phyloP scores from a whole-genome alignment of 2,888 invertebrate genomes.

The Sarcophaga variegata region DNA sequence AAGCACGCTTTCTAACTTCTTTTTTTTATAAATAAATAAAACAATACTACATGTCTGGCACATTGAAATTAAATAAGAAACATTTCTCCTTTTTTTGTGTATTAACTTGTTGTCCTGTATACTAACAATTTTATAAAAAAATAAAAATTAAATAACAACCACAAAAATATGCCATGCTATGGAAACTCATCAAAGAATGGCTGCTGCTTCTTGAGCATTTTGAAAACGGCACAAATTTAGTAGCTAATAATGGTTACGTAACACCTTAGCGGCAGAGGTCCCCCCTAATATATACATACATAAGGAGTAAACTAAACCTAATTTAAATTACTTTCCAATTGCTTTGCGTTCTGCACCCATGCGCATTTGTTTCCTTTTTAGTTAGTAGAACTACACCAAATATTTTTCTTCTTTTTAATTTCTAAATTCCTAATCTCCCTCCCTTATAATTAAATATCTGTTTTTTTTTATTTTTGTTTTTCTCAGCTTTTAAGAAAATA shows the following conservation, averaged over 20 bases:
- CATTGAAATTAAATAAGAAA: slow-evolving; percentile 45
- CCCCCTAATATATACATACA: neutral
- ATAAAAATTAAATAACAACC: slow-evolving; percentile 9
- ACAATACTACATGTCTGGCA: slow-evolving; percentile 63
- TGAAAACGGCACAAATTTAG: slow-evolving; percentile 24
- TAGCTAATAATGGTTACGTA: too few species aligned
- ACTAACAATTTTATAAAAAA: slow-evolving; percentile 22
- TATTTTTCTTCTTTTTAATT: neutral
- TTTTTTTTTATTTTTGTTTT: neutral
- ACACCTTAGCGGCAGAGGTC: too few species aligned
- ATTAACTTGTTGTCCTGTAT: neutral
- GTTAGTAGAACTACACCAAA: slow-evolving; percentile 37
- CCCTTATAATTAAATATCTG: neutral
- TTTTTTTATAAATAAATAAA: slow-evolving; percentile 44
- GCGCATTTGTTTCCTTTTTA: neutral
- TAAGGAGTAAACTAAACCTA: slow-evolving; percentile 3
- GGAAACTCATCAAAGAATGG: slow-evolving; percentile 8
- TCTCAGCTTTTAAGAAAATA: neutral
- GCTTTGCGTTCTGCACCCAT: neutral
- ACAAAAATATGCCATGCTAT: neutral
- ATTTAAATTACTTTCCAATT: neutral
- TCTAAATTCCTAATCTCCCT: neutral
- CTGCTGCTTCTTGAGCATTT: neutral
- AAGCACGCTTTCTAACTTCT: slow-evolving; percentile 60
- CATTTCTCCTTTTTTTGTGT: slow-evolving; percentile 1